These are phyloP conservation scores for Serranus cabrilla DNA, from an alignment of 2,797 vertebrate genomes.

Conservation along the genomic window DNA sequence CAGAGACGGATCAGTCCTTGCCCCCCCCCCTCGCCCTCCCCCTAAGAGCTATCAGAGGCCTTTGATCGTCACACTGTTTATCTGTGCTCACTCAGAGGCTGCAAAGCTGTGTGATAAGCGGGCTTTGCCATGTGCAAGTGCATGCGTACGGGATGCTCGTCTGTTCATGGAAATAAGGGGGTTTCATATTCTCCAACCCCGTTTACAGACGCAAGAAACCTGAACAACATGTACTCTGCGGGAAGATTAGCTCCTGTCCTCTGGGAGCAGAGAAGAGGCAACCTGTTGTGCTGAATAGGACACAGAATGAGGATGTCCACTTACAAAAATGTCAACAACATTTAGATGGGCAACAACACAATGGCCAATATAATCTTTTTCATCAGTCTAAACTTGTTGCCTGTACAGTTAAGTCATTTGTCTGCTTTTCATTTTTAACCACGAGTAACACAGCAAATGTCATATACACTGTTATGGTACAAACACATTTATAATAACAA, in stretches of 20 bases:
- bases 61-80: conserved; percentile 79
- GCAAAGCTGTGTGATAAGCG: conserved; percentile 40
- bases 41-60: conserved; percentile 58
- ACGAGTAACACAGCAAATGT: neutral
- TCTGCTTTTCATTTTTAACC: neutral
- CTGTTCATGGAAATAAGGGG: conserved; percentile 57
- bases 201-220: conserved; percentile 43
- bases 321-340: conserved; percentile 35
- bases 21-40: conserved; percentile 19
- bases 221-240: conserved; percentile 48
- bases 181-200: conserved; percentile 38
- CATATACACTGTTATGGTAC: neutral
- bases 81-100: conserved; percentile 73
- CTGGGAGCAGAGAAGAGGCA: conserved; percentile 38
- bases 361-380: neutral
- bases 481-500: neutral
- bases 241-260: conserved; percentile 56
- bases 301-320: conserved; percentile 9
- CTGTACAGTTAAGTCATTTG: neutral
- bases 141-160: conserved; percentile 37
- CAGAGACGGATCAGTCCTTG: conserved; percentile 61
- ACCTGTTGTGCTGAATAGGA: conserved; percentile 49
- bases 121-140: conserved; percentile 38
- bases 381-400: neutral
- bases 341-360: conserved; percentile 1